A percentile compares a stretch with the other conserved stretches of the same genome.
phyloP scores from a whole-genome alignment of 1,140 invertebrate species.

The Lepidurus couesii region DNA sequence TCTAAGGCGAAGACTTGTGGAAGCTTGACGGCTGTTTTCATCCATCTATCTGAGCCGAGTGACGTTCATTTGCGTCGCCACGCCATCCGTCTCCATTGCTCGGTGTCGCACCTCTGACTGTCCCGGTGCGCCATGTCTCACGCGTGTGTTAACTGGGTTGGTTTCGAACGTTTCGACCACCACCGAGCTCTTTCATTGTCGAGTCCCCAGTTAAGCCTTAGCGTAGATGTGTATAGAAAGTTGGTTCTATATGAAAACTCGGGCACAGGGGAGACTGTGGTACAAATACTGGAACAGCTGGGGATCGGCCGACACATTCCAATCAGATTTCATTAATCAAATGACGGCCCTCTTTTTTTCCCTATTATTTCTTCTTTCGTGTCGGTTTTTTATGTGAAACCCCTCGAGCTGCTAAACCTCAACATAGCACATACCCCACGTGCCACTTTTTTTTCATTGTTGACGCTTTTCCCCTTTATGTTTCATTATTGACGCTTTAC shows the following conservation, averaged over 20 bases:
- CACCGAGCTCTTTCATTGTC: too few species aligned
- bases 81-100: constrained; percentile 9
- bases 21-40: neutral
- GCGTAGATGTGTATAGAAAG: too few species aligned
- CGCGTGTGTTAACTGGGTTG: neutral
- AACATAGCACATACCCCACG: constrained; percentile 1
- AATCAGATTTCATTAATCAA: constrained; percentile 20
- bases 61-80: neutral
- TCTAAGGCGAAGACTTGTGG: neutral
- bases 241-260: neutral
- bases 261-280: neutral
- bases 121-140: neutral
- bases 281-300: neutral
- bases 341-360: neutral
- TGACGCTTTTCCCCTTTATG: neutral
- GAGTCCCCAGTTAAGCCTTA: too few species aligned
- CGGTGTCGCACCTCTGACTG: neutral
- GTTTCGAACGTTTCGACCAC: neutral
- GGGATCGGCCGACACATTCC: neutral
- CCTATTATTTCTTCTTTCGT: neutral
- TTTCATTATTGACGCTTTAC: too few species aligned
- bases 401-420: neutral
- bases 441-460: constrained; percentile 2
- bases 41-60: neutral
- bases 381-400: constrained; percentile 7